Base-by-base conservation (phyloP, 2,113 vertebrate species). In the Thamnaconus septentrionalis region DNA sequence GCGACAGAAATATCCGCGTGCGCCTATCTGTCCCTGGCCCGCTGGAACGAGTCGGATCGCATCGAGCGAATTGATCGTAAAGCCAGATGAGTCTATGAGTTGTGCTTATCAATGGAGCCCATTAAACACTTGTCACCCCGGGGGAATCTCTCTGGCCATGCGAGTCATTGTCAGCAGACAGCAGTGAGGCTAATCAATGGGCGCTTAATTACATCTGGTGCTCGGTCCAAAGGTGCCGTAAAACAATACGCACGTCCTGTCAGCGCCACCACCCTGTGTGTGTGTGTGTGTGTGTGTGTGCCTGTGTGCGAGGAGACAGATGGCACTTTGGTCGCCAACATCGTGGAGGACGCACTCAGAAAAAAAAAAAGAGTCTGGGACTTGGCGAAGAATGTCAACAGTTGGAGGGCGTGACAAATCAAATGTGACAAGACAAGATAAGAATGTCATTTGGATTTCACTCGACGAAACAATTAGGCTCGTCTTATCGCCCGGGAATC, bases 151-250 rank as follows among this genome's bases (percentile, higher is more conserved):
- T 83, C 86, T 84, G 77, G 76, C 78, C 66, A 68, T 81, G 69
- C 71, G 75, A 82, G 75, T 67, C 80, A 79, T 75, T 85, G 83
- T 88, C 81, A 80, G 81, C 82, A 76, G 66, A 81, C 71, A 69
- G 53, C 71, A 42, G 70, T 80, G 60, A 50, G 59, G 66, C 66
- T 66, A 90, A 88, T 89, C 84, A 85, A 84, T 85, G 72, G 75
- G 59, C 72, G 69, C 75, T 87, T 88, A 88, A 89, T 89, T 84
- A 81, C 79, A 84, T 84, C 69, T 84, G 71, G 63, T 72, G 78
- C 62, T 76, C 11, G 46, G 73, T 81, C 75, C 76, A 81, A 69
- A 85, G 80, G 82, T 85, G 78, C 74, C 63, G 78, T 76, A 82
- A 82, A 88, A 86, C 77, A 87, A 85, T 75, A 80, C 42, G 68